phyloP scores from a whole-genome alignment of 2,113 vertebrate genomes.

The Bolborhynchus lineola region DNA sequence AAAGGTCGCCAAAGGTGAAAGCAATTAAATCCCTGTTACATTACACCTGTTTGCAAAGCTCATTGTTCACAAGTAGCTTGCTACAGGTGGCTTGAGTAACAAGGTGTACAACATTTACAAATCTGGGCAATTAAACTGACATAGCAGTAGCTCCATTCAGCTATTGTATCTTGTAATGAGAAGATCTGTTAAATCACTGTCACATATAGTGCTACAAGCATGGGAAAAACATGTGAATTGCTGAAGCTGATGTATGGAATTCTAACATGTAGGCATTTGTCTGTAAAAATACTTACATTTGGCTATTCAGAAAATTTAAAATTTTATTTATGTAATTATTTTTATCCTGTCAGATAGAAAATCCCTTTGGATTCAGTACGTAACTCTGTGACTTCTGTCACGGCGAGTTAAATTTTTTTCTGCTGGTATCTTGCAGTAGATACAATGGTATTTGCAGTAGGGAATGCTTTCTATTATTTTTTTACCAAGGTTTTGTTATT shows the following conservation, averaged over 20 bases:
- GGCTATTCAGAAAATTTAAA: background rate
- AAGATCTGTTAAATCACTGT: background rate
- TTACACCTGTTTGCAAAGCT: background rate
- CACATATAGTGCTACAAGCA: rapidly evolving
- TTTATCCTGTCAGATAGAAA: background rate
- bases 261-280: background rate
- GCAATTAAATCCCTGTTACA: slow-evolving; percentile 22
- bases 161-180: background rate
- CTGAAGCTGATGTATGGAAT: background rate
- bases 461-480: background rate
- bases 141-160: background rate
- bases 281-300: background rate
- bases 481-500: background rate
- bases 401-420: background rate
- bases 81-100: background rate
- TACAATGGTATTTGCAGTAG: background rate
- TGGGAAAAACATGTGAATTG: background rate
- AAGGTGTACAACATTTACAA: background rate
- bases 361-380: background rate
- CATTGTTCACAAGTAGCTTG: background rate
- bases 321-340: background rate
- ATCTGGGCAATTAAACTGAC: background rate
- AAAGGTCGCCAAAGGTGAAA: background rate
- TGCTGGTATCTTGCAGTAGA: background rate
- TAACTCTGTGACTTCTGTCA: background rate